These are phyloP conservation scores for Callyntrura guangdongensis DNA, from an alignment of 2,888 invertebrate genomes.

Conservation along the genomic window DNA sequence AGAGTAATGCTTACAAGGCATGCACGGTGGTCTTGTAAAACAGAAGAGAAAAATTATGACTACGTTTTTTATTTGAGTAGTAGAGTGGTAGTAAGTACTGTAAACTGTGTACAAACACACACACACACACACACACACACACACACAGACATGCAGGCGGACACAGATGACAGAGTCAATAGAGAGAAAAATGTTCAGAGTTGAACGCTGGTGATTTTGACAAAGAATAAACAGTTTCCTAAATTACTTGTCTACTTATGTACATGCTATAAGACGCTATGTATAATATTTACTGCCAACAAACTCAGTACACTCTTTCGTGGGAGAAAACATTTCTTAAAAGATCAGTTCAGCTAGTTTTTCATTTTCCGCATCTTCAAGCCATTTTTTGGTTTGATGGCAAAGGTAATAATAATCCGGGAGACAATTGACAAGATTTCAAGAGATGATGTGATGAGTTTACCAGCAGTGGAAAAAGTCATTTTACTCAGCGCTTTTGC, in stretches of 20 bases:
- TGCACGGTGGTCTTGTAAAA: conserved; percentile 68
- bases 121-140: no score
- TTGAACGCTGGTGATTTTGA: conserved; percentile 56
- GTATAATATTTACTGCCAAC: no score
- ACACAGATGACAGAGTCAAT: no score
- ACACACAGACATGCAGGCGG: no score
- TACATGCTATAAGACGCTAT: conserved; percentile 68
- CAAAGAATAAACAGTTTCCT: conserved; percentile 59
- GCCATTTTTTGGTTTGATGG: conserved; percentile 4
- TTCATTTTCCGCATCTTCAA: not conserved
- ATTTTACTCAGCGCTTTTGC: no score
- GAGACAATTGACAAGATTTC: conserved; percentile 61
- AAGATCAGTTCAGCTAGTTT: not conserved
- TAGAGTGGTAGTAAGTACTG: not conserved
- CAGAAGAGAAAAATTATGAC: conserved; percentile 49
- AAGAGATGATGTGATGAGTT: conserved; percentile 28
- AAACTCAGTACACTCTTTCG: conserved; percentile 47
- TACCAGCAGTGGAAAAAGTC: not conserved
- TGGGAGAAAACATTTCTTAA: conserved; percentile 46
- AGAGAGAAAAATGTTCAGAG: not conserved
- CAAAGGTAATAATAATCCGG: conserved; percentile 30
- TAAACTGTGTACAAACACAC: conserved; percentile 3
- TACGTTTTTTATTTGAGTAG: not conserved
- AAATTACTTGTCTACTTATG: conserved; percentile 45
- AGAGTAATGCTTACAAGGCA: no score